Conservation (phyloP, 2,797 vertebrate genomes). For the Mionectes olivaceus region DNA sequence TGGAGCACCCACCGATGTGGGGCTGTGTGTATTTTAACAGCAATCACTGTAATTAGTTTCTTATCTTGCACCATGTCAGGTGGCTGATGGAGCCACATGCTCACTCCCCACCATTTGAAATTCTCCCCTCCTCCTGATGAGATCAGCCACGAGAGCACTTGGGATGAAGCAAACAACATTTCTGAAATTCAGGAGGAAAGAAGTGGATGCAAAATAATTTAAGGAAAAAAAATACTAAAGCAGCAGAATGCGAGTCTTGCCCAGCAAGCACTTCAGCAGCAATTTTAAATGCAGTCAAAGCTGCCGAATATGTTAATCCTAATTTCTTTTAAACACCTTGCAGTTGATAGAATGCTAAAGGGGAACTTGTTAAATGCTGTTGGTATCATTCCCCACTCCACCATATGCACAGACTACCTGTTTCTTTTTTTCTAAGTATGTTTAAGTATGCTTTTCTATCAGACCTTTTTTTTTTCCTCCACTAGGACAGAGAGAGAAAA, state of each 20-base stretch:
- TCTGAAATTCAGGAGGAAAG: background rate
- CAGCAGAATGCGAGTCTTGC: background rate
- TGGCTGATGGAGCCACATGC: background rate
- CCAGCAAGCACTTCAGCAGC: background rate
- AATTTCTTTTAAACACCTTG: background rate
- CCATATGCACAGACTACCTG: background rate
- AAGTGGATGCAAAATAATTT: background rate
- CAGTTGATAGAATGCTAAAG: background rate
- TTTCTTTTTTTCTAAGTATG: background rate
- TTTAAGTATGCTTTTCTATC: background rate
- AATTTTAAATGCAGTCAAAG: background rate
- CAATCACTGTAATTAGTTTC: background rate
- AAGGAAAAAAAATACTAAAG: background rate
- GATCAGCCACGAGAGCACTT: background rate
- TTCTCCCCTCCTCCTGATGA: fast-evolving
- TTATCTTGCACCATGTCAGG: fast-evolving
- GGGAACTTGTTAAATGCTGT: background rate
- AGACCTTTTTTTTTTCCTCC: background rate
- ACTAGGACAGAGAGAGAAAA: background rate
- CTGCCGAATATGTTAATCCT: background rate
- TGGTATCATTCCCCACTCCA: background rate
- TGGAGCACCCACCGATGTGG: fast-evolving
- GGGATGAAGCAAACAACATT: background rate
- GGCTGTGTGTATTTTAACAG: fast-evolving
- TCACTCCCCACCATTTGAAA: background rate